Percentiles rank a stretch among this genome's conserved stretches.
phyloP scores from a whole-genome alignment of 2,888 invertebrate genomes.

The Pedicia rivosa region DNA sequence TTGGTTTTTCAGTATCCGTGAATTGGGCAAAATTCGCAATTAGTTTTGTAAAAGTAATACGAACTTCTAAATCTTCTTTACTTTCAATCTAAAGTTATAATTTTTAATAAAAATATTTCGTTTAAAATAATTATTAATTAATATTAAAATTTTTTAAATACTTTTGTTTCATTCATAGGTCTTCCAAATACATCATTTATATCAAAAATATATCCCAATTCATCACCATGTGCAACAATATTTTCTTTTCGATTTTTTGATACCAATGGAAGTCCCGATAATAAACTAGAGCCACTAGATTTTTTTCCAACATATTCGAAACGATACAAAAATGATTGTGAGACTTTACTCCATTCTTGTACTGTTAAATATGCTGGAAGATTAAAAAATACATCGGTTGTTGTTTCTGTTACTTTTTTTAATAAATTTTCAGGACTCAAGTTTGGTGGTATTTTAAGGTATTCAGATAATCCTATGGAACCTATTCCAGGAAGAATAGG shows the following conservation, averaged over 20 bases:
- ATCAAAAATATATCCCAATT: constrained; percentile 55
- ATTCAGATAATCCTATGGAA: constrained; percentile 20
- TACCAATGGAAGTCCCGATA: constrained; percentile 48
- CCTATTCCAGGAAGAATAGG: constrained; percentile 10
- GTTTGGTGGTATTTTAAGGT: constrained; percentile 22
- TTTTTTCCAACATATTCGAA: constrained; percentile 54
- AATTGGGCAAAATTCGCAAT: constrained; percentile 45
- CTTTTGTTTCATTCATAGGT: constrained; percentile 28
- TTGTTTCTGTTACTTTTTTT: constrained; percentile 24
- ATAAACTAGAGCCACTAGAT: constrained; percentile 41
- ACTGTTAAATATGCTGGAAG: constrained; percentile 57
- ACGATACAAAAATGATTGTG: constrained; percentile 53
- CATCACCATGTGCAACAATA: constrained; percentile 52
- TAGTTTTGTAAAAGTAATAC: constrained; percentile 46
- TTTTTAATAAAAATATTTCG: too few relatives aligned
- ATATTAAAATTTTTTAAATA: constrained; percentile 11
- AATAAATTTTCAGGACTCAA: constrained; percentile 21
- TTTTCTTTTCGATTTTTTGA: constrained; percentile 15
- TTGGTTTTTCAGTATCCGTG: constrained; percentile 19
- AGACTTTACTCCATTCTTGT: constrained; percentile 47
- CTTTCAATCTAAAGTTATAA: constrained; percentile 18
- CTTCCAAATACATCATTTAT: constrained; percentile 42
- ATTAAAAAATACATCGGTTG: constrained; percentile 60
- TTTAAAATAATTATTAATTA: too few relatives aligned
- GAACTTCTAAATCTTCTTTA: constrained; percentile 43